Conservation (phyloP, 2,113 vertebrate genomes). For the Tachysurus fulvidraco region DNA sequence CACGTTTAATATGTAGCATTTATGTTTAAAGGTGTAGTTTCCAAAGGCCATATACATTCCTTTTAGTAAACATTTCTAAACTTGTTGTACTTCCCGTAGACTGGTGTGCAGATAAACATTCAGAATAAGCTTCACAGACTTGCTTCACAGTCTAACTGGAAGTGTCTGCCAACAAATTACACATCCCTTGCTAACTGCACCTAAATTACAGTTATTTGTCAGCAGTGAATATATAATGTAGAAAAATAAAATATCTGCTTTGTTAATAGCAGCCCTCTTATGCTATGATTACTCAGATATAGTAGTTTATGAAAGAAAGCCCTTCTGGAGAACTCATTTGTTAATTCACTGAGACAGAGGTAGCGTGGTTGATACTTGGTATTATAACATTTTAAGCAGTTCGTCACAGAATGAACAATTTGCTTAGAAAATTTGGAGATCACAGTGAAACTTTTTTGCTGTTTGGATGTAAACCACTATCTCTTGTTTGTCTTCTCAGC, state of each 20-base stretch:
- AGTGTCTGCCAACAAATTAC: conserved; percentile 63
- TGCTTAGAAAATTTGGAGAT: neutral
- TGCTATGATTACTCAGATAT: neutral
- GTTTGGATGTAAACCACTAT: neutral
- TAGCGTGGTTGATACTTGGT: too few relatives aligned
- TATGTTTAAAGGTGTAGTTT: neutral
- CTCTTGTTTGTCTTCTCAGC: conserved; percentile 58
- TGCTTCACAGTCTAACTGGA: conserved; percentile 58
- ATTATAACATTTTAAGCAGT: too few relatives aligned
- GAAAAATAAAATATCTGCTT: conserved; percentile 59
- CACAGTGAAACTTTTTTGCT: neutral
- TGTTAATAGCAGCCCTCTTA: conserved; percentile 7
- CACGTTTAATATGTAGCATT: neutral
- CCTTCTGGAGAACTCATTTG: neutral
- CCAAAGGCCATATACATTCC: neutral
- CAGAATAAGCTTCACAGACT: conserved; percentile 49
- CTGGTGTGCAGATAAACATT: conserved; percentile 1
- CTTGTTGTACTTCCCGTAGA: conserved; percentile 7
- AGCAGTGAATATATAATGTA: conserved; percentile 60
- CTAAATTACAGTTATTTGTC: conserved; percentile 47
- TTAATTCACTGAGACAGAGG: neutral
- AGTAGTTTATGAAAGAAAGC: neutral
- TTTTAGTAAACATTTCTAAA: neutral
- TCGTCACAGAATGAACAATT: neutral
- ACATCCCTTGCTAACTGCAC: conserved; percentile 45